A percentile compares a stretch with the other conserved stretches of the same genome.
Conservation (phyloP, 2,797 vertebrate genomes). For the Clamator glandarius region DNA sequence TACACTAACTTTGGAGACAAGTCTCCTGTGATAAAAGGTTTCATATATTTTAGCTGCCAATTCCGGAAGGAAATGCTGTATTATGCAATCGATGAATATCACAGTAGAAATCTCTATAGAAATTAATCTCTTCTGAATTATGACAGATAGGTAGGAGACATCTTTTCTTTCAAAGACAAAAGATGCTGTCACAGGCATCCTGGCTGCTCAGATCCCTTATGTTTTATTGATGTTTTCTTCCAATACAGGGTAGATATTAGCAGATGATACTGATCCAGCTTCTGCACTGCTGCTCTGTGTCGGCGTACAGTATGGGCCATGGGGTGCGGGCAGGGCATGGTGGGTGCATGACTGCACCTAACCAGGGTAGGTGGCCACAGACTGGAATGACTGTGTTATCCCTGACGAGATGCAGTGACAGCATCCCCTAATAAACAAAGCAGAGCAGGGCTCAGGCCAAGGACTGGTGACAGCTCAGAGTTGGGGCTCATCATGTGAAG, state of each 20-base stretch:
- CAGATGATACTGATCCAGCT: neutral
- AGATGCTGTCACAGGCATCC: neutral
- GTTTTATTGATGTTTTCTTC: neutral
- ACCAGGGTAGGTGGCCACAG: neutral
- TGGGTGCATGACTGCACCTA: neutral
- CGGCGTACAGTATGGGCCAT: rapidly evolving
- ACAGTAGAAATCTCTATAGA: neutral
- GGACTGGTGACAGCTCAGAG: neutral
- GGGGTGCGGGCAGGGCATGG: too few species aligned
- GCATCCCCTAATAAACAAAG: neutral
- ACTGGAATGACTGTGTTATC: neutral
- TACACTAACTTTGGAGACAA: neutral
- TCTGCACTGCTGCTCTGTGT: neutral
- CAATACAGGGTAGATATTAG: neutral
- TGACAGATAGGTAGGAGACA: neutral
- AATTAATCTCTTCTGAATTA: neutral
- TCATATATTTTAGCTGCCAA: neutral
- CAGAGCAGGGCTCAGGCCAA: neutral
- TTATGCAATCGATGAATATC: constrained; percentile 3
- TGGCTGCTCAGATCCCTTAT: neutral
- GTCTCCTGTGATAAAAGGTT: neutral
- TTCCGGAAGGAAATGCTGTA: neutral
- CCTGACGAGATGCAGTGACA: neutral
- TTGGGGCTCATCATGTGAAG: neutral
- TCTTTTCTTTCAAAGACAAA: neutral